Percentiles rank a stretch among this genome's conserved stretches.
These are phyloP conservation scores for Pilophorus perplexus DNA, from an alignment of 2,888 invertebrate species.

Conservation along the genomic window DNA sequence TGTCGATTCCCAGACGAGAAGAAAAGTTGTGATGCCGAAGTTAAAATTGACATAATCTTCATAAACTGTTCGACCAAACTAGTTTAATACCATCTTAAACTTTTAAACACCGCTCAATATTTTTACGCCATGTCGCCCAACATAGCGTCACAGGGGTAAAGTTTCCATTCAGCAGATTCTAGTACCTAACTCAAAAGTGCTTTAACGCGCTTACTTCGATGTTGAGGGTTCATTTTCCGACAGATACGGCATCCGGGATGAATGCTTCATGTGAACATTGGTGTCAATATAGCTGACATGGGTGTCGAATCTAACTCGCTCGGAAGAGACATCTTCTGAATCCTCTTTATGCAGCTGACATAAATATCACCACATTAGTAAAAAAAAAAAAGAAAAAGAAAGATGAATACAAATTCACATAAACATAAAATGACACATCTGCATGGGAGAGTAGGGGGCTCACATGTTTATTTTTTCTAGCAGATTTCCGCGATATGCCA, in stretches of 20 bases:
- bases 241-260: constrained; percentile 27
- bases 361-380: no score
- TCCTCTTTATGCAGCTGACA: constrained; percentile 49
- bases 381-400: not conserved
- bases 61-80: no score
- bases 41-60: no score
- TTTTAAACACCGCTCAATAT: no score
- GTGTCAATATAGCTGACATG: constrained; percentile 60
- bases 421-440: not conserved
- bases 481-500: constrained; percentile 50
- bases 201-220: constrained; percentile 37
- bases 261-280: constrained; percentile 38
- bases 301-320: constrained; percentile 65
- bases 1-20: no score
- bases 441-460: not conserved
- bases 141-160: no score
- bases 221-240: constrained; percentile 43
- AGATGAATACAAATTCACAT: no score
- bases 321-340: constrained; percentile 60
- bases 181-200: no score
- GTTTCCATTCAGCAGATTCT: no score
- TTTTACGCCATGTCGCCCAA: no score
- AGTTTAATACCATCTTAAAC: no score
- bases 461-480: constrained; percentile 50
- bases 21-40: no score